Evolutionary conservation across 2,113 vertebrate genomes (phyloP), one percentile per base, ranked within the genome.

Genomic region (Phyllostomus discolor): DNA sequence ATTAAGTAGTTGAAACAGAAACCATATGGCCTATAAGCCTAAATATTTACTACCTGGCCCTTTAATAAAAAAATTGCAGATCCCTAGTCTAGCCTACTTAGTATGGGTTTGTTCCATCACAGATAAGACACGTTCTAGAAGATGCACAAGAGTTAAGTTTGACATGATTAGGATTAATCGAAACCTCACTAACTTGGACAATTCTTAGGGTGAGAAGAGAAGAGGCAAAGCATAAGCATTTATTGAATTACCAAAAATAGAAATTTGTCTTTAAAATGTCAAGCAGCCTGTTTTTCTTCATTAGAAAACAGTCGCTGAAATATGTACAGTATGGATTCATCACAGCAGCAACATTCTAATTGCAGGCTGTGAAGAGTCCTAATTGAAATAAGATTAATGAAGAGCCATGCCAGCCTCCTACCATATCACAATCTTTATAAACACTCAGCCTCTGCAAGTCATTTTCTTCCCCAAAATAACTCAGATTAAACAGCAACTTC

Each of bases 341-440:
- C 93, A 78, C 80, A 95, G 87, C 59, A 92, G 91, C 76, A 85
- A 94, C 93, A 95, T 96, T 81, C 95, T 98, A 96, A 97, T 96
- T 97, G 80, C 76, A 88, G 85, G 66, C 83, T 96, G 91, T 95
- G 83, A 97, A 92, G 92, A 97, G 66, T 98, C 98, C 96, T 98
- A 98, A 98, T 97, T 98, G 97, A 97, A 98, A 98, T 97, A 98
- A 98, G 98, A 98, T 98, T 98, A 98, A 98, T 98, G 96, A 93
- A 95, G 91, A 98, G n/a, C 73, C 95, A 59, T 95, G 94, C 90
- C 91, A 98, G 87, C 93, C 50, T 98, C 84, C 95, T 97, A 92
- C 96, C 96, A 95, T 95, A 97, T 95, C 93, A 92, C 88, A 97
- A 97, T 97, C 20, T 96, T 85, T 94, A 83, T 88, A 95, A 98